Percentiles rank a stretch among this genome's conserved stretches.
Conservation (phyloP, 2,113 vertebrate species). For the Plectropomus leopardus region DNA sequence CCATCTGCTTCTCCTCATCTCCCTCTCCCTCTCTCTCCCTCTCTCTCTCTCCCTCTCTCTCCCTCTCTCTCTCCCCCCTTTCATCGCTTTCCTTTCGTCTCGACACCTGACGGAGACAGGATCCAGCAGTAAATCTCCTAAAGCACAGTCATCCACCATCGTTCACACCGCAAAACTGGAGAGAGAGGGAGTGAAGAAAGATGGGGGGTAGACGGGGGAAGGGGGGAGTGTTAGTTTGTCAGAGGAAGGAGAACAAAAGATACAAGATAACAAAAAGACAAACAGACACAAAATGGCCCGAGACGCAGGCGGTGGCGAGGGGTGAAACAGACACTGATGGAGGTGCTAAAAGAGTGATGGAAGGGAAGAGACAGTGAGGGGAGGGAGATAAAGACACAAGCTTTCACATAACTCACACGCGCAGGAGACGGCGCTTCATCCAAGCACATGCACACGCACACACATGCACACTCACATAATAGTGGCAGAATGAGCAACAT, state of each 20-base stretch:
- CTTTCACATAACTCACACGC: slow-evolving; percentile 66
- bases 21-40: not conserved
- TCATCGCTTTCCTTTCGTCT: slow-evolving; percentile 71
- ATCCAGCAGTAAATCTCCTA: slow-evolving; percentile 81
- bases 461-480: slow-evolving; percentile 16
- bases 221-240: slow-evolving; percentile 55
- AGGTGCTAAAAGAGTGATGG: slow-evolving; percentile 68
- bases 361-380: slow-evolving; percentile 47
- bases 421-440: slow-evolving; percentile 31
- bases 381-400: slow-evolving; percentile 63
- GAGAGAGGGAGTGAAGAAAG: slow-evolving; percentile 30
- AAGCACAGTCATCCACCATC: slow-evolving; percentile 76
- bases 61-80: not conserved
- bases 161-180: slow-evolving; percentile 67
- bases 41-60: not conserved
- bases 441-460: not conserved
- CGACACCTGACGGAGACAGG: slow-evolving; percentile 78
- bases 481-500: slow-evolving; percentile 54
- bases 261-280: slow-evolving; percentile 71
- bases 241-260: slow-evolving; percentile 62
- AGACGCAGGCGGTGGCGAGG: slow-evolving; percentile 46
- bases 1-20: slow-evolving; percentile 60
- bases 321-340: slow-evolving; percentile 63
- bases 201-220: slow-evolving; percentile 20
- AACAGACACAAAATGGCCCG: slow-evolving; percentile 68